Conservation (phyloP, 2,888 invertebrate genomes). For the Schizotus pectinicornis region DNA sequence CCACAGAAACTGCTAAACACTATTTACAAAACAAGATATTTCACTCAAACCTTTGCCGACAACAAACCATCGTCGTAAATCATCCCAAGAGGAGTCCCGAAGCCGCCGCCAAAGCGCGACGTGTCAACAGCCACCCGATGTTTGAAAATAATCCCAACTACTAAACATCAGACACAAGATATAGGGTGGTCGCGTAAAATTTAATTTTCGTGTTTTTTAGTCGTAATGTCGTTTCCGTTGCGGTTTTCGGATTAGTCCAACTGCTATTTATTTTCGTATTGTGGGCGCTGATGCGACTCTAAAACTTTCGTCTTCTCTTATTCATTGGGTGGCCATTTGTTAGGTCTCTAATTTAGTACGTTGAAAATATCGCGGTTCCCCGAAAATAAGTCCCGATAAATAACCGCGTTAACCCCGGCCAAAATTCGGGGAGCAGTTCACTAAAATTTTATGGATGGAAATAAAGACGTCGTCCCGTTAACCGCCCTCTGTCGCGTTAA, state of each 20-base stretch:
- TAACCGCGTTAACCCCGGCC: conserved; percentile 24
- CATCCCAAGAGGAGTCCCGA: conserved; percentile 5
- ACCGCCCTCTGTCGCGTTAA: conserved; percentile 37
- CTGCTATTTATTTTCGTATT: no score
- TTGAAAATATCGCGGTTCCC: neutral
- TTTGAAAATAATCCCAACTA: conserved; percentile 1
- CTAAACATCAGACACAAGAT: neutral
- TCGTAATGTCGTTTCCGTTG: no score
- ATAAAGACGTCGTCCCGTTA: conserved; percentile 45
- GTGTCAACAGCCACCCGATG: neutral
- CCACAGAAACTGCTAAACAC: conserved; percentile 28
- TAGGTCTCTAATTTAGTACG: no score
- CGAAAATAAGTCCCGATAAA: conserved; percentile 24
- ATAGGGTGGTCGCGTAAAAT: no score
- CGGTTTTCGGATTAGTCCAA: no score
- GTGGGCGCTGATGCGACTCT: conserved; percentile 13
- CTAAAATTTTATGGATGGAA: conserved; percentile 43
- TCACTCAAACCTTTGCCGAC: conserved; percentile 42
- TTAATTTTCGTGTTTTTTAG: no score
- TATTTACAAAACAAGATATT: conserved; percentile 51
- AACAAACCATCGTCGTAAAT: conserved; percentile 32
- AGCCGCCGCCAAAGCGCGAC: neutral
- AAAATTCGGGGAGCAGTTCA: conserved; percentile 18
- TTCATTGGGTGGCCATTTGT: no score
- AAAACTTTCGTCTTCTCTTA: neutral